These are phyloP conservation scores for Tachyglossus aculeatus DNA, from an alignment of 2,797 vertebrate genomes.

Conservation along the genomic window DNA sequence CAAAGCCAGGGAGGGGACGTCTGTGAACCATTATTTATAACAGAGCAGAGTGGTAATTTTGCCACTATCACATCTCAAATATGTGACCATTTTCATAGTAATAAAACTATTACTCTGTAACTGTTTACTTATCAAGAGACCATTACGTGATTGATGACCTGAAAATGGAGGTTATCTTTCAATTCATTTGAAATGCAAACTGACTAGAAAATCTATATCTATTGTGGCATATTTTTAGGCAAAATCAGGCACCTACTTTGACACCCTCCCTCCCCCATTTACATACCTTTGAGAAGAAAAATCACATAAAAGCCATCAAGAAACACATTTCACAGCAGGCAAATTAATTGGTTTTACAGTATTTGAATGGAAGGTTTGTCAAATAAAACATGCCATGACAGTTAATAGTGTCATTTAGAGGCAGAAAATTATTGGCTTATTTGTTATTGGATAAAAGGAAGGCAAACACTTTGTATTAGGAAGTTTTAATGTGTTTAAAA, in stretches of 20 bases:
- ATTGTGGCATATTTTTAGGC: conserved; percentile 66
- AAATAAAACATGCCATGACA: conserved; percentile 79
- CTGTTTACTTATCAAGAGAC: conserved; percentile 69
- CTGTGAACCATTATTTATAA: conserved; percentile 46
- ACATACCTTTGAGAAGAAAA: conserved; percentile 74
- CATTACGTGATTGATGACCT: conserved; percentile 69
- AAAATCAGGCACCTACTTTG: conserved; percentile 69
- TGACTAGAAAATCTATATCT: conserved; percentile 70
- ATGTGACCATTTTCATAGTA: conserved; percentile 51
- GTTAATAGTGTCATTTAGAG: conserved; percentile 81
- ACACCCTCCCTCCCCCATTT: conserved; percentile 74
- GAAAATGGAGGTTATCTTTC: conserved; percentile 70
- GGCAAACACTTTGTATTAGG: conserved; percentile 81
- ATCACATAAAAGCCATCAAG: conserved; percentile 73
- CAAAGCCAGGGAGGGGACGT: conserved; percentile 8
- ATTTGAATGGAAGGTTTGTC: conserved; percentile 78
- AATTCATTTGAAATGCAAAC: conserved; percentile 74
- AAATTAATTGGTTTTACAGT: conserved; percentile 81
- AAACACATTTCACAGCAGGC: conserved; percentile 77
- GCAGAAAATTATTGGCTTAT: conserved; percentile 81
- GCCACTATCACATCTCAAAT: conserved; percentile 56
- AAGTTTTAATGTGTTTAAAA: conserved; percentile 84
- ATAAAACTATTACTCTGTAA: conserved; percentile 71
- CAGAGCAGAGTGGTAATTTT: conserved; percentile 57
- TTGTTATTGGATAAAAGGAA: conserved; percentile 82